Conservation (phyloP, 2,888 invertebrate genomes). For the Lasius fuliginosus region DNA sequence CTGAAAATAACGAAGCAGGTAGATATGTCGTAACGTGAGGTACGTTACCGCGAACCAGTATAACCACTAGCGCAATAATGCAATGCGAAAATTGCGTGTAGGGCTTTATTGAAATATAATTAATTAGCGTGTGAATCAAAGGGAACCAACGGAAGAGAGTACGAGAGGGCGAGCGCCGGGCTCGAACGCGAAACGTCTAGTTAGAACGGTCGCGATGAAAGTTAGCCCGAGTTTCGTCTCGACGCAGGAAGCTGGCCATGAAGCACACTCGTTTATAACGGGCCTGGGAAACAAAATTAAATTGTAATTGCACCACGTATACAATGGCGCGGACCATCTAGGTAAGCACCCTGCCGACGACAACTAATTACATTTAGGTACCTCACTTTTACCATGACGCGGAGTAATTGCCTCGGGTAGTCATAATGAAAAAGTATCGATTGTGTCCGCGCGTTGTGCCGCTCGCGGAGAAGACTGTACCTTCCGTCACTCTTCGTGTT, state of each 20-base stretch:
- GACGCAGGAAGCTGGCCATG: slow-evolving; percentile 71
- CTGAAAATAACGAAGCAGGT: slow-evolving; percentile 27
- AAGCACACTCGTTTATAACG: slow-evolving; percentile 79
- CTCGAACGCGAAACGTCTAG: slow-evolving; percentile 59
- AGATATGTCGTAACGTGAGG: background rate
- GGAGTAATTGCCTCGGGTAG: slow-evolving; percentile 74
- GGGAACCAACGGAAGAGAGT: slow-evolving; percentile 24
- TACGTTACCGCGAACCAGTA: background rate
- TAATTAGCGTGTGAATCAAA: slow-evolving; percentile 77
- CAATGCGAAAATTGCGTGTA: slow-evolving; percentile 70
- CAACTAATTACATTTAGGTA: slow-evolving; percentile 80
- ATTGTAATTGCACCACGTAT: slow-evolving; percentile 78
- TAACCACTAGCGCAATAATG: slow-evolving; percentile 62
- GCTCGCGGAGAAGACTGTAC: slow-evolving; percentile 32
- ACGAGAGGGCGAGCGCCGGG: slow-evolving; percentile 12
- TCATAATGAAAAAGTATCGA: slow-evolving; percentile 77
- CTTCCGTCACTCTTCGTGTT: slow-evolving; percentile 45
- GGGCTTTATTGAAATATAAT: slow-evolving; percentile 77
- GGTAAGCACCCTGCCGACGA: slow-evolving; percentile 76
- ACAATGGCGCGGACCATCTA: slow-evolving; percentile 72
- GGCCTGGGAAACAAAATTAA: slow-evolving; percentile 77
- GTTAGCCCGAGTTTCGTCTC: slow-evolving; percentile 66
- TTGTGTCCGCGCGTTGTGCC: slow-evolving; percentile 61
- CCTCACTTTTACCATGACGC: slow-evolving; percentile 75
- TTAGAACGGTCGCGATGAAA: slow-evolving; percentile 70